Evolutionary conservation across 2,797 vertebrate species (phyloP), one percentile per base, ranked within the genome.

Genomic region (Thalassophryne amazonica): DNA sequence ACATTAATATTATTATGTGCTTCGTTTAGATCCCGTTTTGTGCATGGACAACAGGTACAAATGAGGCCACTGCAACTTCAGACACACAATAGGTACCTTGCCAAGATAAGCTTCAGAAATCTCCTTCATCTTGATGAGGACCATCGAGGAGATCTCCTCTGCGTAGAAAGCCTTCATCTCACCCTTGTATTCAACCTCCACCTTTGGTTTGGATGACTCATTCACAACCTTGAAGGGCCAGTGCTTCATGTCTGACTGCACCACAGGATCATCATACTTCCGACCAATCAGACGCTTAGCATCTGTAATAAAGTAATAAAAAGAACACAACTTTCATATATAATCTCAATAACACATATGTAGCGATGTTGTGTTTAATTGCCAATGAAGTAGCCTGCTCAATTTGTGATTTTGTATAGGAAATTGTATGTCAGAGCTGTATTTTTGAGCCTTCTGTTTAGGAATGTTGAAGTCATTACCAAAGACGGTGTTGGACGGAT

Each of bases 71-170:
- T n/a, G n/a, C n/a, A n/a, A n/a, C n/a, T 9, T 9, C 16, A n/a
- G 20, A 21, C 3, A 15, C 12, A 8, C 5, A 13, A 13, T 14
- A 16, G 61, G 33, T 81, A 94, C 93, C 90, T 94, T 93, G 70
- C 94, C 94, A 30, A 96, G 76, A 62, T 94, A 96, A 14, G 94
- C 94, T 62, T 96, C 94, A 2, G 93, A 92, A 25, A 93, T 95
- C 78, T 96, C 94, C 71, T 95, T 96, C 95, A 96, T 96, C 86
- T 97, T 97, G 18, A 84, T 93, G 36, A 97, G 90, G 2, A 96
- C 94, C 94, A 97, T 95, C 0, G 94, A 97, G 4, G 94, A 96
- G 70, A 96, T 86, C 65, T 97, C 94, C 70, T 96, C 95, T 0
- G 95, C 77, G 27, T 81, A 95, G 82, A 97, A 97, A 11, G 87